Conservation (phyloP, 2,888 invertebrate genomes). For the Acanthococcus lagerstroemiae region DNA sequence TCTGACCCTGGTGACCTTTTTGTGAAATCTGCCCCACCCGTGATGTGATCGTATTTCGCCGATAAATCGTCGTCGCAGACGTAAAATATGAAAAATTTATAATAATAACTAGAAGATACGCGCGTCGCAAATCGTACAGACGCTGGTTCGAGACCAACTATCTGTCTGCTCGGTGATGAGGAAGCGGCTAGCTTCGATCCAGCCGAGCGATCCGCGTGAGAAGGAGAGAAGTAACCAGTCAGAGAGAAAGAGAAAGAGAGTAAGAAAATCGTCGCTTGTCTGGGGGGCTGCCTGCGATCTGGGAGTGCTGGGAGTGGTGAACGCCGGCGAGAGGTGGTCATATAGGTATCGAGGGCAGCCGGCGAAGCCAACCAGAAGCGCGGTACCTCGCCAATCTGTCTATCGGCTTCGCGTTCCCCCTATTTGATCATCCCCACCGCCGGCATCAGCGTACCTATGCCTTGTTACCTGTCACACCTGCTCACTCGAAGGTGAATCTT, state of each 20-base stretch:
- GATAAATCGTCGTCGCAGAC: neutral
- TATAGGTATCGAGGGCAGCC: neutral
- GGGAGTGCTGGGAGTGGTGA: neutral
- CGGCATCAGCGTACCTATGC: neutral
- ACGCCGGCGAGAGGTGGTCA: neutral
- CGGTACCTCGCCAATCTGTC: neutral
- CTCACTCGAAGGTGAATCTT: neutral
- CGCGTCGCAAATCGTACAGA: neutral
- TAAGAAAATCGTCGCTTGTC: neutral
- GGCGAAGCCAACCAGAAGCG: neutral
- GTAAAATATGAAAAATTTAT: neutral
- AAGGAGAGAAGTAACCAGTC: too few relatives aligned
- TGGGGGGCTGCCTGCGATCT: neutral
- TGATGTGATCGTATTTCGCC: neutral
- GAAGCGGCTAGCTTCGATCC: neutral
- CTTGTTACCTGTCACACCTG: neutral
- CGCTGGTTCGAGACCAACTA: neutral
- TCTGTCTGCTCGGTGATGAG: neutral
- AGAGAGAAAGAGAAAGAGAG: too few relatives aligned
- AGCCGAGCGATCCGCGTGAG: too few relatives aligned
- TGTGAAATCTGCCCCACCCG: conserved; percentile 22
- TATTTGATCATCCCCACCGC: neutral
- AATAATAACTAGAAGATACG: neutral
- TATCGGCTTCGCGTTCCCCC: neutral
- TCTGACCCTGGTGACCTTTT: conserved; percentile 26